phyloP scores from a whole-genome alignment of 2,797 vertebrate genomes.

The Chromobotia macracanthus region DNA sequence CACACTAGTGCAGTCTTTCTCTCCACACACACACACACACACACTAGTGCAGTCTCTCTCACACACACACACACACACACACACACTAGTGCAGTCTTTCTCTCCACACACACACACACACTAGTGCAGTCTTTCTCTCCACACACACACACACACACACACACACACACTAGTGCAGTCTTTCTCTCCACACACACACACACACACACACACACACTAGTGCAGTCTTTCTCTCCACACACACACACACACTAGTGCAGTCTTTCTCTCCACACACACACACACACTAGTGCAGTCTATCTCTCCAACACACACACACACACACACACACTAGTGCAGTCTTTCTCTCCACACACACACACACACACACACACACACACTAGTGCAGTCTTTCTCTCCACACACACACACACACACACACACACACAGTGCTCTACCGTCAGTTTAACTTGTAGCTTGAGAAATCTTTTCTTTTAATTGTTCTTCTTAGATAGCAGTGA shows the following conservation, averaged over 20 bases:
- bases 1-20: conserved; percentile 28
- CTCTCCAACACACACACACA: neutral
- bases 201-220: too few species aligned
- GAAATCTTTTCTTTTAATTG: neutral
- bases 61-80: too few species aligned
- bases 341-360: neutral
- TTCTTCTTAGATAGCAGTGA: neutral
- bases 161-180: conserved; percentile 36
- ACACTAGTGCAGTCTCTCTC: too few species aligned
- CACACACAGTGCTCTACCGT: neutral
- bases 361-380: too few species aligned
- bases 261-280: too few species aligned
- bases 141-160: neutral
- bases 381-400: too few species aligned
- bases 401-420: neutral
- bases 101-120: too few species aligned
- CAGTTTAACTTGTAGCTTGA: conserved; percentile 17
- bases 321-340: neutral
- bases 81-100: too few species aligned
- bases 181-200: conserved; percentile 24
- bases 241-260: too few species aligned
- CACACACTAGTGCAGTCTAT: too few species aligned
- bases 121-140: neutral
- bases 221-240: too few species aligned
- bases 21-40: conserved; percentile 24